Conservation (phyloP, 2,888 invertebrate species). For the Ochropleura leucogaster region DNA sequence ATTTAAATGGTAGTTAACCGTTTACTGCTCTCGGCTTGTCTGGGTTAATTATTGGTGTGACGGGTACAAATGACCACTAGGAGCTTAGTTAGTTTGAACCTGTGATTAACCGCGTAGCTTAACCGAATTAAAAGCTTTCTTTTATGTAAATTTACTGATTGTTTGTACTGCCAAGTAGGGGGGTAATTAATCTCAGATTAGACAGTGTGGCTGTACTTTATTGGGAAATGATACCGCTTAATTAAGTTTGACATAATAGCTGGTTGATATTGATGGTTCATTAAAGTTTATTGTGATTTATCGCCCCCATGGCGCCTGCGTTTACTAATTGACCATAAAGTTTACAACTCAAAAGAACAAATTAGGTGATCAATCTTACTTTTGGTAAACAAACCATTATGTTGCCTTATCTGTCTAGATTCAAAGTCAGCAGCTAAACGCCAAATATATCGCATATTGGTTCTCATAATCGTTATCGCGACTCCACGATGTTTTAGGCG, state of each 20-base stretch:
- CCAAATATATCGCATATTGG: slow-evolving; percentile 18
- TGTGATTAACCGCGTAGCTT: slow-evolving; percentile 85
- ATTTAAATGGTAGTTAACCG: slow-evolving; percentile 84
- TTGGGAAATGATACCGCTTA: slow-evolving; percentile 71
- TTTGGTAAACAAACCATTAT: slow-evolving; percentile 50
- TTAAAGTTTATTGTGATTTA: slow-evolving; percentile 73
- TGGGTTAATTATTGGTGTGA: slow-evolving; percentile 85
- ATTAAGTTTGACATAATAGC: slow-evolving; percentile 76
- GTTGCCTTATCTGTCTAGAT: slow-evolving; percentile 1
- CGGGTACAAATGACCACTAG: slow-evolving; percentile 86
- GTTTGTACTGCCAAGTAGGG: slow-evolving; percentile 77
- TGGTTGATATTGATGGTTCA: slow-evolving; percentile 70
- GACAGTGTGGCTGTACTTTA: slow-evolving; percentile 71
- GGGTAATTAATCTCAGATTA: slow-evolving; percentile 78
- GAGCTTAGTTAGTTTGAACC: slow-evolving; percentile 81
- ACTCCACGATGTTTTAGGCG: slow-evolving; percentile 26
- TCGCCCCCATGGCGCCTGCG: slow-evolving; percentile 57
- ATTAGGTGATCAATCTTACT: slow-evolving; percentile 54
- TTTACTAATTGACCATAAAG: slow-evolving; percentile 59
- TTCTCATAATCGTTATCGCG: slow-evolving; percentile 35
- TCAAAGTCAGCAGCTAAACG: neutral
- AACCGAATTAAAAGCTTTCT: slow-evolving; percentile 87
- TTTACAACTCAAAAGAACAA: slow-evolving; percentile 59
- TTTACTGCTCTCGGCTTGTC: slow-evolving; percentile 79
- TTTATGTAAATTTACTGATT: slow-evolving; percentile 87